Evolutionary conservation across 2,888 invertebrate species (phyloP).

Genomic region (Cheilosia urbana): DNA sequence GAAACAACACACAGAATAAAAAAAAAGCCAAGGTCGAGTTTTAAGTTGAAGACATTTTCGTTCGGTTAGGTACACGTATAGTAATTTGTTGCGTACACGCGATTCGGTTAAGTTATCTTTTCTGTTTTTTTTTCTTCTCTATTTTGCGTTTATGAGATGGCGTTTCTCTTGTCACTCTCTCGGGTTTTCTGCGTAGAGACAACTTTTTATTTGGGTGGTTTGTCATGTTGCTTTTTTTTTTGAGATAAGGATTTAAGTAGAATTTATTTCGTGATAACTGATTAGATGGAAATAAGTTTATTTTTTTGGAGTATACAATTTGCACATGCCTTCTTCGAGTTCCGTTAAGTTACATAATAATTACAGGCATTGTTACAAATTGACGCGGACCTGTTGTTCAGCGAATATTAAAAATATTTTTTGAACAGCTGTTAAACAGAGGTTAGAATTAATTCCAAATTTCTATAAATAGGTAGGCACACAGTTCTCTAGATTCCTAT

Average conservation of each 20-base stretch:
- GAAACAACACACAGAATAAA: not conserved
- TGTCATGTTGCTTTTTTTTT: conserved; percentile 16
- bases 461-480: too few species aligned
- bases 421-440: too few species aligned
- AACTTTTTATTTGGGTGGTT: not conserved
- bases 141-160: conserved; percentile 12
- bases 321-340: not conserved
- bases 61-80: conserved; percentile 6
- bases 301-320: not conserved
- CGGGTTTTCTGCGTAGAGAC: not conserved
- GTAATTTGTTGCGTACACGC: conserved; percentile 24
- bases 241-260: conserved; percentile 43
- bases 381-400: not conserved
- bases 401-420: too few species aligned
- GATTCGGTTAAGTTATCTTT: conserved; percentile 12
- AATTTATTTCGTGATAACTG: conserved; percentile 51
- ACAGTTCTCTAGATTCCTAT: too few species aligned
- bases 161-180: conserved; percentile 11
- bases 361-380: not conserved
- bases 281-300: conserved; percentile 43
- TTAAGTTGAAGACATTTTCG: conserved; percentile 5
- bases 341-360: conserved; percentile 5
- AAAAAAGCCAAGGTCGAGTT: conserved; percentile 21
- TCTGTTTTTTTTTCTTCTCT: not conserved
- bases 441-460: too few species aligned